Evolutionary conservation across 2,113 vertebrate genomes (phyloP).

Genomic region (Hystrix brachyura): DNA sequence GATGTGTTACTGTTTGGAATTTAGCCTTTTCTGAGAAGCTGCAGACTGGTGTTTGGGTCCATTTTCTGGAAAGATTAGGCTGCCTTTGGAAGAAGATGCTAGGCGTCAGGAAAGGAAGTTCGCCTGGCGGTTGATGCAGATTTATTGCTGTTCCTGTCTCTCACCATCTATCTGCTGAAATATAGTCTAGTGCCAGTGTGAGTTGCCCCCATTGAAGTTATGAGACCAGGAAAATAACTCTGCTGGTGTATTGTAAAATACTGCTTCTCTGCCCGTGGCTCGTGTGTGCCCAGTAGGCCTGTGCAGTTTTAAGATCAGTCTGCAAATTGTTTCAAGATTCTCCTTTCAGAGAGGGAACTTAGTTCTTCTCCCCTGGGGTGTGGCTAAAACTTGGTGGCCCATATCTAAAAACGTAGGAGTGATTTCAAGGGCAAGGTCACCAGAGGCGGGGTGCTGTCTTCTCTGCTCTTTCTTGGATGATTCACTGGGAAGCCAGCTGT

Average conservation of each 20-base stretch:
- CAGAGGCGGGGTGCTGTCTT: no score
- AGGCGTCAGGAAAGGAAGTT: neutral
- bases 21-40: neutral
- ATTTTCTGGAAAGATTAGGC: neutral
- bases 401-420: no score
- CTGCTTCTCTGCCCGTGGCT: neutral
- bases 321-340: no score
- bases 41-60: neutral
- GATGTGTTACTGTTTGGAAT: accelerated
- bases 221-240: neutral
- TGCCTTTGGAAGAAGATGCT: accelerated
- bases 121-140: neutral
- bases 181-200: neutral
- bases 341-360: no score
- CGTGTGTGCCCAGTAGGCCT: no score
- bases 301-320: no score
- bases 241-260: neutral
- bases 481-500: no score
- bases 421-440: no score
- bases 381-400: no score
- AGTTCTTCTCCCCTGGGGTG: no score
- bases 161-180: neutral
- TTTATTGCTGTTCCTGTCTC: neutral
- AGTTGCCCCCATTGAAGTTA: neutral
- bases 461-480: no score